phyloP scores from a whole-genome alignment of 2,888 invertebrate species.

The Imbricaverruca yamaguchii region DNA sequence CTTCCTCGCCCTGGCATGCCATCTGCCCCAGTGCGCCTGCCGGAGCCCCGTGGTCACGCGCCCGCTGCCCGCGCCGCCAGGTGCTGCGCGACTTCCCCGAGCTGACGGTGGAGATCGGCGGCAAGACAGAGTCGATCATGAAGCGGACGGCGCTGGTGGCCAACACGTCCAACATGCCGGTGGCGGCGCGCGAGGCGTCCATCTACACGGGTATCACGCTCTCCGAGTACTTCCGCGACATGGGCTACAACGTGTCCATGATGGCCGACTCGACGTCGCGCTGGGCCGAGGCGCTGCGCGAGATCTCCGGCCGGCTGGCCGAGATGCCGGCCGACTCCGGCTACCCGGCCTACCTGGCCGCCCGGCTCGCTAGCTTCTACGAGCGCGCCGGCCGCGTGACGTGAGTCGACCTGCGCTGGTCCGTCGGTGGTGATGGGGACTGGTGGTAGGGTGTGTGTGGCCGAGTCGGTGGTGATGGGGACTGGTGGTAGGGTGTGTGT shows the following conservation, averaged over 20 bases:
- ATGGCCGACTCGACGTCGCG: constrained; percentile 99
- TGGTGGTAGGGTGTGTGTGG: constrained; percentile 88
- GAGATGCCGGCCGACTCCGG: constrained; percentile 99
- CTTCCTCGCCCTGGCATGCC: too few species aligned
- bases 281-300: constrained; percentile 99
- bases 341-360: constrained; percentile 98
- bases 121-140: constrained; percentile 95
- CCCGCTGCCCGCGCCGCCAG: constrained; percentile 31
- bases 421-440: constrained; percentile 95
- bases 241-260: constrained; percentile 99
- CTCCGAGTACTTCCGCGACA: constrained; percentile 93
- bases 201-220: constrained; percentile 99
- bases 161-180: constrained; percentile 99
- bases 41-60: too few species aligned
- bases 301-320: constrained; percentile 91
- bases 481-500: too few species aligned
- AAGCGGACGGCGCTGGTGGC: constrained; percentile 98
- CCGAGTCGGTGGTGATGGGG: too few species aligned
- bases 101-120: constrained; percentile 93
- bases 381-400: constrained; percentile 97
- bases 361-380: constrained; percentile 97
- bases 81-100: constrained; percentile 98
- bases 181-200: constrained; percentile 98
- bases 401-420: constrained; percentile 76
- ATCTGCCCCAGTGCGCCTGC: too few species aligned